Evolutionary conservation across 2,113 vertebrate species (phyloP), one percentile per base, ranked within the genome.

Genomic region (Boleophthalmus pectinirostris): DNA sequence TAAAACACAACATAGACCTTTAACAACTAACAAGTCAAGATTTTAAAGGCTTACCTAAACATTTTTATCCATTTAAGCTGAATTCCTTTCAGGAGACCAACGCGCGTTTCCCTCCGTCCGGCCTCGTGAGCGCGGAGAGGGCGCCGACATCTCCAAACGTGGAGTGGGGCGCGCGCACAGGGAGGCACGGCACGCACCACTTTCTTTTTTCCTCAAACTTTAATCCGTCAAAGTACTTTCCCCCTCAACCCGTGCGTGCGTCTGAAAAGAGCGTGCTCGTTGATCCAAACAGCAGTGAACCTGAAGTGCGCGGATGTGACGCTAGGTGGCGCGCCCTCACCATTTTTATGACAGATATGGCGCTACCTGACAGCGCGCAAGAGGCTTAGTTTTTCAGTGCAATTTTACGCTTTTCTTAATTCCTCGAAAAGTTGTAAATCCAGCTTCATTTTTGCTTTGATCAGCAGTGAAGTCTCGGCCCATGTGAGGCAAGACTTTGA

Each of bases 61-160:
- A 90, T 92, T 87, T 85, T 83, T 20, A 9, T 77, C 66, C 70
- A 71, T 79, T 88, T 71, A 21, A 12, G 23, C 53, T 58, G 69
- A 25, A 45, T 71, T 78, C 67, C 38, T 67, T 47, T 66, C 3
- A 23, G 61, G 45, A 75, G 33, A 57, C 74, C 56, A 68, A 75
- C 54, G 0, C 69, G 14, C 18, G 61, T 80, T 72, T 24, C 18
- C 25, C 57, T 65, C 43, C 43, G 5, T 15, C 70, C 23, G 8
- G 13, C 72, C 23, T 3, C 72, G 46, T 33, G 79, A 68, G 75
- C 82, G 85, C 84, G 91, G 91, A 90, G 89, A 92, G 79, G 72
- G 84, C 86, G 51, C 89, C 74, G 75, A 92, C 78, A 66, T 89
- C 90, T 76, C 88, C 89, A 76, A 77, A 79, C 66, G 70, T 63